phyloP scores from a whole-genome alignment of 2,888 invertebrate genomes.

The Nephrocerus scutellatus region DNA sequence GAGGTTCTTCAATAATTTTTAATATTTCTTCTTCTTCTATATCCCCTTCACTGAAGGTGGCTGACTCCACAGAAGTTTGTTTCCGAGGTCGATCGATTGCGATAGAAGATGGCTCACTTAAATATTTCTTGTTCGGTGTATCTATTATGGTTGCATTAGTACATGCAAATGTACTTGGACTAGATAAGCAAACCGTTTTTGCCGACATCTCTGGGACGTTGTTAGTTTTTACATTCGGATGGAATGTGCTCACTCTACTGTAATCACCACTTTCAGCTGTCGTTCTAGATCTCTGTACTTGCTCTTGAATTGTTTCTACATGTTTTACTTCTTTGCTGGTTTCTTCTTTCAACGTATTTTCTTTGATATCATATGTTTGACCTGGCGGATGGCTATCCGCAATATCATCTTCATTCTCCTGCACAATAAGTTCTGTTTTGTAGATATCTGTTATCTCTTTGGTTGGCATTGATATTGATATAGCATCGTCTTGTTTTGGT shows the following conservation, averaged over 20 bases:
- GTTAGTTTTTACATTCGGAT: no score
- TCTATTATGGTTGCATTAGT: no score
- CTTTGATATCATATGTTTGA: no score
- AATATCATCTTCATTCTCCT: no score
- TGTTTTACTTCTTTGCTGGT: constrained; percentile 23
- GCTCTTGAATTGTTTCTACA: constrained; percentile 27
- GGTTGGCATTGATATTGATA: constrained; percentile 10
- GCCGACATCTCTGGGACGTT: constrained; percentile 4
- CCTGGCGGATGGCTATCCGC: constrained; percentile 14
- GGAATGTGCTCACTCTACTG: neutral
- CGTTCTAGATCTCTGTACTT: constrained; percentile 23
- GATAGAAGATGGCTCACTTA: no score
- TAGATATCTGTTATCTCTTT: constrained; percentile 14
- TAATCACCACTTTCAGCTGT: constrained; percentile 15
- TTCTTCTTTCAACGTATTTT: no score
- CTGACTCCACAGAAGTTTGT: no score
- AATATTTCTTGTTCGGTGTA: no score
- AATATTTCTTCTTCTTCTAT: constrained; percentile 1
- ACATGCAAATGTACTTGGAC: no score
- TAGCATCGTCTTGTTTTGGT: constrained; percentile 17
- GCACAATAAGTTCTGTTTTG: constrained; percentile 15
- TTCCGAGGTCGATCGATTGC: no score
- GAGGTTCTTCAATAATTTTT: constrained; percentile 12
- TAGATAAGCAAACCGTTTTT: no score
- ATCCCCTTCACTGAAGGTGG: neutral